phyloP scores from a whole-genome alignment of 2,113 vertebrate species.

The Noctilio leporinus region DNA sequence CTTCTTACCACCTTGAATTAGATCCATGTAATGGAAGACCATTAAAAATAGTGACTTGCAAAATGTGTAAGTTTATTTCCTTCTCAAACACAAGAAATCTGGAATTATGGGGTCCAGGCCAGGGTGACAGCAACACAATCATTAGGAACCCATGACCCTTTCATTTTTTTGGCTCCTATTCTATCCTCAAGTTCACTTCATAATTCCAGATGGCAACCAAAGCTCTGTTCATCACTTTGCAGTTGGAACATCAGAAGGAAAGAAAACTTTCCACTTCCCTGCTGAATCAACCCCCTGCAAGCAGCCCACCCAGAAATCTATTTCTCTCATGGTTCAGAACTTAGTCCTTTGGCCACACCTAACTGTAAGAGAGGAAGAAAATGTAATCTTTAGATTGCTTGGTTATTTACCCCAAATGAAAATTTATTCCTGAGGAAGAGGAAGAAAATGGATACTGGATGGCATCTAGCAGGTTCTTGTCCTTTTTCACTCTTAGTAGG shows the following conservation, averaged over 20 bases:
- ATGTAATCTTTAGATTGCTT: not conserved
- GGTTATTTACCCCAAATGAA: not conserved
- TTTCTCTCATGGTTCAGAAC: not conserved
- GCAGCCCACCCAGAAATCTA: not conserved
- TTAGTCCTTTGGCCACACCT: not conserved
- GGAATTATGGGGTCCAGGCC: not conserved
- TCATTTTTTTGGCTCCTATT: not conserved
- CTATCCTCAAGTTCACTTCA: not conserved
- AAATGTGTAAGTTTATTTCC: not conserved
- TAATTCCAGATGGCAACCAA: not conserved
- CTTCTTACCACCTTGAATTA: not conserved
- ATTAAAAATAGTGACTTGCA: not conserved
- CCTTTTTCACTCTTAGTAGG: not conserved
- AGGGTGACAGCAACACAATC: not conserved
- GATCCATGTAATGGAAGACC: not conserved
- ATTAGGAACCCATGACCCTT: not conserved
- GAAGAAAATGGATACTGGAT: not conserved
- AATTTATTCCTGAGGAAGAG: not conserved
- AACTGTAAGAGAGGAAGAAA: not conserved
- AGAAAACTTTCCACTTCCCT: not conserved
- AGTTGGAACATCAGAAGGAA: not conserved
- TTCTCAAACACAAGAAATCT: not conserved
- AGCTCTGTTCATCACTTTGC: not conserved
- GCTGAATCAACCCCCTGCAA: not conserved
- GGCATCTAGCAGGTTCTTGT: not conserved